Evolutionary conservation across 1,140 invertebrate species (phyloP).

Genomic region (Watersipora subatra): DNA sequence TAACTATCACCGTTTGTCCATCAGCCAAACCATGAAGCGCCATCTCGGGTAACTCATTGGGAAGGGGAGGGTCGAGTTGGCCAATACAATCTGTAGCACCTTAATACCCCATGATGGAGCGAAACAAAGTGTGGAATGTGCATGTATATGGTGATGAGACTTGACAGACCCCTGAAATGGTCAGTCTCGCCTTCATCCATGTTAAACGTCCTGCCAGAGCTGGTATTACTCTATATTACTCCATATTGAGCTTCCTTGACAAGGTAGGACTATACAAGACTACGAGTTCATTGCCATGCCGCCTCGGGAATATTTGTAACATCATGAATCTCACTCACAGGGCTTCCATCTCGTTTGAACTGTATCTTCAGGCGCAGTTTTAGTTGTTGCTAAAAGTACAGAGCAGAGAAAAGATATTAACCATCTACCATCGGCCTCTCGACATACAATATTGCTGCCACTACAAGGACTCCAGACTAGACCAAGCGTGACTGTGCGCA

Average conservation of each 20-base stretch:
- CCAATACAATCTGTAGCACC: too few relatives aligned
- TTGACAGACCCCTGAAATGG: background rate
- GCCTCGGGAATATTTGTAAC: background rate
- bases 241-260: background rate
- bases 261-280: background rate
- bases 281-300: background rate
- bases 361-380: background rate
- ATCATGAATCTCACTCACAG: background rate
- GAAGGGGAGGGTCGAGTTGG: too few relatives aligned
- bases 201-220: background rate
- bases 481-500: background rate
- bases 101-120: background rate
- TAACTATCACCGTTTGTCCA: too few relatives aligned
- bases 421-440: background rate
- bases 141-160: background rate
- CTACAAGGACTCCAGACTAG: background rate
- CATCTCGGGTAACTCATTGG: too few relatives aligned
- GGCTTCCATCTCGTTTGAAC: background rate
- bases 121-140: background rate
- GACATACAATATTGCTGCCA: background rate
- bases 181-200: too few relatives aligned
- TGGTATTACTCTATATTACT: background rate
- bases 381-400: background rate
- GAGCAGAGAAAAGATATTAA: background rate
- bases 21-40: too few relatives aligned